Evolutionary conservation across 2,888 invertebrate species (phyloP).

Genomic region (Sarcophaga rosellei): DNA sequence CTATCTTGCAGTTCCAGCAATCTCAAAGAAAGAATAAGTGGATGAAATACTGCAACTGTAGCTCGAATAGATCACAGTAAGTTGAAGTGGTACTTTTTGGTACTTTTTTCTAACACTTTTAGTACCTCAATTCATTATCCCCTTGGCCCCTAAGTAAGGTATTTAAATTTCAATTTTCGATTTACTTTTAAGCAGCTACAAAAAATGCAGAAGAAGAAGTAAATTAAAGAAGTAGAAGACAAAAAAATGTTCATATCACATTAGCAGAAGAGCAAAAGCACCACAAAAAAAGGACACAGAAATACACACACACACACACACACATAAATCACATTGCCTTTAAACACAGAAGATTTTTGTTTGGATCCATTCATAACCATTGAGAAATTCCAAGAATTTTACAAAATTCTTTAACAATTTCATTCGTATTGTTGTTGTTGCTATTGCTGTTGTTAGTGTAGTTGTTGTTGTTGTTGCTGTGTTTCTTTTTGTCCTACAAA

Average conservation of each 20-base stretch:
- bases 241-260: not conserved
- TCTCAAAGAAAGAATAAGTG: too few species aligned
- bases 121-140: not conserved
- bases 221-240: slow-evolving; percentile 21
- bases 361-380: slow-evolving; percentile 72
- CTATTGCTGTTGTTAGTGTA: slow-evolving; percentile 1
- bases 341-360: slow-evolving; percentile 7
- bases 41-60: too few species aligned
- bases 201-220: slow-evolving; percentile 36
- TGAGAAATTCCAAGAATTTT: slow-evolving; percentile 73
- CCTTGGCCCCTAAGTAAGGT: not conserved
- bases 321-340: not conserved
- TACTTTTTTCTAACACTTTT: not conserved
- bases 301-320: not conserved
- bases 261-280: too few species aligned
- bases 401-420: slow-evolving; percentile 68
- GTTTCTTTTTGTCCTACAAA: slow-evolving; percentile 23
- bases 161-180: too few species aligned
- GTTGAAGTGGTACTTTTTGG: too few species aligned
- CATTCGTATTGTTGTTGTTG: slow-evolving; percentile 51
- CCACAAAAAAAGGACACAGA: not conserved
- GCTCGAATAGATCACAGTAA: too few species aligned
- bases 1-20: too few species aligned
- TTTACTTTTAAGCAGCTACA: slow-evolving; percentile 41
- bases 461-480: slow-evolving; percentile 35